Conservation (phyloP, 2,888 invertebrate species). For the Strigamia transsilvanica region DNA sequence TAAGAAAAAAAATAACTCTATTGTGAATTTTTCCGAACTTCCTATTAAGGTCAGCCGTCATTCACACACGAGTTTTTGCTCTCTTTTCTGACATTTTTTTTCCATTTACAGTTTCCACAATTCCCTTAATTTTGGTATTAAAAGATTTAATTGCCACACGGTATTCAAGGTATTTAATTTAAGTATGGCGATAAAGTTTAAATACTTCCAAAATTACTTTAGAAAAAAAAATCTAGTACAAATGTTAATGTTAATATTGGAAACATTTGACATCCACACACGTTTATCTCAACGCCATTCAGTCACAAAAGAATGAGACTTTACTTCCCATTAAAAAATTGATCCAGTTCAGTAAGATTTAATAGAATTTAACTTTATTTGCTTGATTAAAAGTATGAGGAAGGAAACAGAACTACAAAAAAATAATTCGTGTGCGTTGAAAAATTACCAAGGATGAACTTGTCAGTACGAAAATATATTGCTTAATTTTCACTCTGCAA, state of each 20-base stretch:
- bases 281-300: neutral
- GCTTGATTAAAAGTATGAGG: conserved; percentile 11
- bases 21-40: conserved; percentile 25
- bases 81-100: conserved; percentile 1
- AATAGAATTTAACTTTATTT: neutral
- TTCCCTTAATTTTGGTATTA: conserved; percentile 26
- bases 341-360: conserved; percentile 7
- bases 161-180: neutral
- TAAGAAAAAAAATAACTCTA: conserved; percentile 6
- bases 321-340: conserved; percentile 31
- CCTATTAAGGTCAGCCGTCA: conserved; percentile 27
- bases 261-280: neutral
- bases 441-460: conserved; percentile 21
- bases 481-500: neutral
- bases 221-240: neutral
- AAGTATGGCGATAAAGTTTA: neutral
- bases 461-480: conserved; percentile 5
- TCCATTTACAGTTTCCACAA: neutral
- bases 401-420: neutral
- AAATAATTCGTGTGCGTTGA: neutral
- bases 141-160: neutral
- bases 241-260: neutral
- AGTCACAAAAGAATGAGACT: neutral
- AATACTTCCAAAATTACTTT: conserved; percentile 4
- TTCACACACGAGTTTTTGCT: conserved; percentile 25